phyloP scores from a whole-genome alignment of 2,797 vertebrate genomes.

The Poeciliopsis presidionis region DNA sequence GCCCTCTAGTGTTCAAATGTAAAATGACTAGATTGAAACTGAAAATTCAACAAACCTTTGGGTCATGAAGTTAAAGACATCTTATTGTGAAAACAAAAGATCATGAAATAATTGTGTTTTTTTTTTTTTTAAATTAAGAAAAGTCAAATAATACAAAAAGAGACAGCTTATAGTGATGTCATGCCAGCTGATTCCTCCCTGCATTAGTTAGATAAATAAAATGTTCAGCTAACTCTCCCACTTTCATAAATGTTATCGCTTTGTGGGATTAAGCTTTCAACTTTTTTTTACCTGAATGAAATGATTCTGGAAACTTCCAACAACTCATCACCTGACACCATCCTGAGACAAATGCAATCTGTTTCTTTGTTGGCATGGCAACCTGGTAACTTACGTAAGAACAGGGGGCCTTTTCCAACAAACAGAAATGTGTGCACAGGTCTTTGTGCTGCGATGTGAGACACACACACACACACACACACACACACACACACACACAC shows the following conservation, averaged over 20 bases:
- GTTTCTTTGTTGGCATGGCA: slow-evolving; percentile 50
- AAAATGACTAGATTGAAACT: slow-evolving; percentile 3
- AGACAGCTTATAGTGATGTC: background rate
- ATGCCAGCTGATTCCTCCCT: background rate
- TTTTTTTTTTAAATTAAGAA: too few species aligned
- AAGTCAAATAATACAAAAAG: background rate
- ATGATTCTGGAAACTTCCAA: background rate
- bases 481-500: background rate
- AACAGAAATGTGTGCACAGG: slow-evolving; percentile 11
- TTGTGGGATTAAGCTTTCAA: background rate
- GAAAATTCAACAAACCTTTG: background rate
- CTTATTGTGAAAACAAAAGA: background rate
- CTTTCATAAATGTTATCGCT: background rate
- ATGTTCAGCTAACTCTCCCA: background rate
- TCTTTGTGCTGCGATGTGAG: slow-evolving; percentile 56
- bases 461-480: background rate
- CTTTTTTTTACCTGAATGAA: background rate
- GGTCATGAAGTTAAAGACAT: background rate
- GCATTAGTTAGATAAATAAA: background rate
- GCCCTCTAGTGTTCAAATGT: slow-evolving; percentile 50
- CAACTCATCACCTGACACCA: slow-evolving; percentile 27
- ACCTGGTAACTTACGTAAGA: slow-evolving; percentile 53
- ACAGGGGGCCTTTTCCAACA: slow-evolving; percentile 41
- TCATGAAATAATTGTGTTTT: too few species aligned
- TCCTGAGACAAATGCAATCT: background rate